These are phyloP conservation scores for Scaeva pyrastri DNA, from an alignment of 2,888 invertebrate genomes.

Conservation along the genomic window DNA sequence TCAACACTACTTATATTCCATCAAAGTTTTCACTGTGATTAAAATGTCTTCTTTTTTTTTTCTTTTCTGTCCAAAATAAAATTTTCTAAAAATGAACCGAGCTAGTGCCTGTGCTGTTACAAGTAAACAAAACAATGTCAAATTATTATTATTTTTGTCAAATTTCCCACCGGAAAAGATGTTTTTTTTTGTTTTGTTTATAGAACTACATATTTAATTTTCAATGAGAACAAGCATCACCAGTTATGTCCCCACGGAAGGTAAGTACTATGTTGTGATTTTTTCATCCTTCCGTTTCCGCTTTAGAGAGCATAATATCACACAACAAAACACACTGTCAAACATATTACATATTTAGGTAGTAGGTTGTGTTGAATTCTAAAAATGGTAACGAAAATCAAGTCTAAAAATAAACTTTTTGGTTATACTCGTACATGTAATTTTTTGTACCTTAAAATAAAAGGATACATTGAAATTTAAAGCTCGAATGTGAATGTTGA, in stretches of 20 bases:
- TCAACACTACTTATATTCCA: too few species aligned
- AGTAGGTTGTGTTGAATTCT: too few species aligned
- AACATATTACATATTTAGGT: too few species aligned
- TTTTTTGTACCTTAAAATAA: too few species aligned
- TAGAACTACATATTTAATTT: neutral
- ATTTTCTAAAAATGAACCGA: too few species aligned
- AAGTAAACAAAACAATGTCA: neutral
- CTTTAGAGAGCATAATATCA: neutral
- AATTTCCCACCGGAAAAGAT: conserved; percentile 24
- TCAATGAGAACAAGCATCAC: conserved; percentile 30
- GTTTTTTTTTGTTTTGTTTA: conserved; percentile 8
- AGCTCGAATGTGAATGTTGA: neutral
- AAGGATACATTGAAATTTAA: neutral
- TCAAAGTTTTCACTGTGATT: too few species aligned
- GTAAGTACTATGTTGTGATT: conserved; percentile 28
- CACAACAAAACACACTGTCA: too few species aligned
- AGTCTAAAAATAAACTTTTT: neutral
- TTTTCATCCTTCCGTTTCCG: conserved; percentile 27
- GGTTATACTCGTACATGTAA: neutral
- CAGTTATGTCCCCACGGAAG: conserved; percentile 12
- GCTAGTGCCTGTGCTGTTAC: neutral
- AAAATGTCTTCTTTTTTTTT: too few species aligned
- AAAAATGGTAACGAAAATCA: too few species aligned
- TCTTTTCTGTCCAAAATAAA: too few species aligned
- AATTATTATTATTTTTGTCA: conserved; percentile 8